Conservation (phyloP, 1,140 invertebrate genomes). For the Lucilia cuprina region DNA sequence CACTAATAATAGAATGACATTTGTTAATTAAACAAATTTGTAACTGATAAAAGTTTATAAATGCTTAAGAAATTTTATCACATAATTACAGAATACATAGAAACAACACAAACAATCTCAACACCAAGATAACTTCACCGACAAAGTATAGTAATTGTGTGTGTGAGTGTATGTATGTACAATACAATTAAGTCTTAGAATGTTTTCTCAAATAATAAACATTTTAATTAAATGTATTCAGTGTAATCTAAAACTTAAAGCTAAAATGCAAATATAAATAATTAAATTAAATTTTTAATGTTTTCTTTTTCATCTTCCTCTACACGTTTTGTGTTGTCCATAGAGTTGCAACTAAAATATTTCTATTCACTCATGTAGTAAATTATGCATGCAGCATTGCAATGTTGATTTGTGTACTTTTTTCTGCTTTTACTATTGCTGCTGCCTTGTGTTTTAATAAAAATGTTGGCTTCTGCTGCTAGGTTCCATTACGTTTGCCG, state of each 20-base stretch:
- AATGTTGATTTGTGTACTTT: not conserved
- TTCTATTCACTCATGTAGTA: not conserved
- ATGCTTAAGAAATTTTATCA: not conserved
- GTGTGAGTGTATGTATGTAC: not conserved
- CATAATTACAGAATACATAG: not conserved
- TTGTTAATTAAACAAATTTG: not conserved
- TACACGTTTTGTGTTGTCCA: no score
- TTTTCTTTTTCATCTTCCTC: no score
- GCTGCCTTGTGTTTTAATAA: no score
- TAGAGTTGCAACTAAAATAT: no score
- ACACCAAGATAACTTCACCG: not conserved
- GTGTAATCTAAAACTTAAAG: not conserved
- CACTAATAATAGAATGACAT: not conserved
- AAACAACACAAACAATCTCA: not conserved
- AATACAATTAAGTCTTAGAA: not conserved
- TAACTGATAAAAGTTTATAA: not conserved
- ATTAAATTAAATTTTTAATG: not conserved
- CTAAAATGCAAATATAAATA: not conserved
- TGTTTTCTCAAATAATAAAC: not conserved
- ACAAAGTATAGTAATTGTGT: not conserved
- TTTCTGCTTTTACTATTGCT: not conserved
- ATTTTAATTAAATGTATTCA: not conserved
- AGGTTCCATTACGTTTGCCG: not conserved
- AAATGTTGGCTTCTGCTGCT: no score
- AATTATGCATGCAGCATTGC: constrained; percentile 1